Evolutionary conservation across 2,888 invertebrate species (phyloP), one percentile per base, ranked within the genome.

Genomic region (Scaptomyza cyrtandrae): DNA sequence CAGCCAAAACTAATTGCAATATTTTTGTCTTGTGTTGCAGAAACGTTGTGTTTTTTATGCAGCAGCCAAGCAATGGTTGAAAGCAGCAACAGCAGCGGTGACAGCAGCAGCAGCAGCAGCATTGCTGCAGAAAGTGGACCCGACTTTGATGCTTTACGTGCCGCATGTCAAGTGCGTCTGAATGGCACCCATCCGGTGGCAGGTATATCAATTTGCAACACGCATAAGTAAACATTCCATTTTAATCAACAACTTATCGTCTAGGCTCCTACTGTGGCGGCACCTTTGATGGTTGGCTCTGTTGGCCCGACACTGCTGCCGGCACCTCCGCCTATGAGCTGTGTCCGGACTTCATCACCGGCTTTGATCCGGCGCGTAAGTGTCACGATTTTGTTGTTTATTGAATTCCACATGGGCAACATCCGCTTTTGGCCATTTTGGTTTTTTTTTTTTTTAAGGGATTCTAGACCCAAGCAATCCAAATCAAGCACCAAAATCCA

Each of bases 261-360:
- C 46, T 77, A 95, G 95, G 93, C 24, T 80, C 93, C 76, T 94
- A 94, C 92, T 97, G 97, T 91, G 93, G 93, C 48, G 95, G 95
- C 74, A 95, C 95, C 31, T 97, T 95, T 93, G 97, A 97, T 92
- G 95, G 95, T 54, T 97, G 97, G 96, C 94, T 95, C 29, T 97
- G 97, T 91, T 95, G 95, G 91, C 95, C 95, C 70, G 94, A 95
- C 93, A 96, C 97, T 13, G 93, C 93, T 41, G 93, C 95, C 83
- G 96, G 96, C 81, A 90, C 92, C 77, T 93, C 94, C 59, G 96
- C 95, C 41, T 94, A 92, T 91, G 94, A 94, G 74, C 93, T 93
- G 64, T 96, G 96, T 90, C 96, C 96, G n/a, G 93, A 91, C 78
- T 96, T 96, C 92, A 94, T 96, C 81, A 94, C 94, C 50, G 96